Evolutionary conservation across 1,140 invertebrate species (phyloP).

Genomic region (Odontomachus brunneus): DNA sequence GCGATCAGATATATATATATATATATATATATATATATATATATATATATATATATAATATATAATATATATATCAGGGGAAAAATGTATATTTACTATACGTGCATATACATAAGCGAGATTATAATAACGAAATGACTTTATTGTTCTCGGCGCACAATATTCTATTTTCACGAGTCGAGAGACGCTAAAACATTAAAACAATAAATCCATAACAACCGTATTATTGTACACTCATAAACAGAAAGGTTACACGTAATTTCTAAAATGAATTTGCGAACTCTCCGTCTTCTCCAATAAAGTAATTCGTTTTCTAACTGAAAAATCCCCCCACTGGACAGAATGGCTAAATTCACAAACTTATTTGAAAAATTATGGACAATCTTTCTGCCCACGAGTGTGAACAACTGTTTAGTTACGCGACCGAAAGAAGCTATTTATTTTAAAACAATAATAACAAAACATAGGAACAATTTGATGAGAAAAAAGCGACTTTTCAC

Average conservation of each 20-base stretch:
- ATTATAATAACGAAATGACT: constrained; percentile 3
- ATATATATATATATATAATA: background rate
- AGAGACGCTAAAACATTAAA: background rate
- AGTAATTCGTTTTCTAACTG: no score
- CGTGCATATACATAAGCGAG: background rate
- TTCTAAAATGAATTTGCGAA: no score
- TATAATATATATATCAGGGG: background rate
- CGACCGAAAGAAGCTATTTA: background rate
- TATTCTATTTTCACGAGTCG: constrained; percentile 2
- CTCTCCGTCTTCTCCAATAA: no score
- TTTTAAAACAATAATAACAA: constrained; percentile 1
- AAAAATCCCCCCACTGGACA: no score
- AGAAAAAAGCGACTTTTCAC: constrained; percentile 10
- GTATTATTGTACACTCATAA: background rate
- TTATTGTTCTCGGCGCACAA: background rate
- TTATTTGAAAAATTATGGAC: no score
- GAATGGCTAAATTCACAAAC: no score
- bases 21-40: background rate
- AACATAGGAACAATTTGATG: constrained; percentile 25
- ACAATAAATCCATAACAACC: constrained; percentile 1
- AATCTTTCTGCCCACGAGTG: no score
- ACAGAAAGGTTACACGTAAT: no score
- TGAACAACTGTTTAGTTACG: background rate
- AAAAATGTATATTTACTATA: no score
- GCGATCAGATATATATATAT: background rate